Percentiles rank a stretch among this genome's conserved stretches.
Conservation (phyloP, 2,113 vertebrate genomes). For the Puffinus mauretanicus region DNA sequence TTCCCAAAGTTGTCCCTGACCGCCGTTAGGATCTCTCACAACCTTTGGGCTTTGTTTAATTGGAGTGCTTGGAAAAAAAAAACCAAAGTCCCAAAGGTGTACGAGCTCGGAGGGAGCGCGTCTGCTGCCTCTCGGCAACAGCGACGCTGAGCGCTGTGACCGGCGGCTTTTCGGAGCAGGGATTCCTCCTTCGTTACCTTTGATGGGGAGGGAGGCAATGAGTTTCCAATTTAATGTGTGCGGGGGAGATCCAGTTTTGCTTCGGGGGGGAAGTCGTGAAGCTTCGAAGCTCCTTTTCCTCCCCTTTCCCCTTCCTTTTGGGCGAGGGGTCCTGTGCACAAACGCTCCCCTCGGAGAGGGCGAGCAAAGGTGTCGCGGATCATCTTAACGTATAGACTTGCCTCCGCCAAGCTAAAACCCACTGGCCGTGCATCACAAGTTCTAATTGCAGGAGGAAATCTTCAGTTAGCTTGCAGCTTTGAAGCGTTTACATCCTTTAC, state of each 20-base stretch:
- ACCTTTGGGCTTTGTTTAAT: not conserved
- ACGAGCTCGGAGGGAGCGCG: accelerated
- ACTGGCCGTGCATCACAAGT: accelerated
- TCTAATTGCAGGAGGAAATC: not conserved
- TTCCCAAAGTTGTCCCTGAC: not conserved
- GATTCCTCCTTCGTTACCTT: not conserved
- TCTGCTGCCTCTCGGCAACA: accelerated
- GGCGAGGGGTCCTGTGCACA: not conserved
- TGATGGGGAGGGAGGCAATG: not conserved
- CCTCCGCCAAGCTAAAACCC: not conserved
- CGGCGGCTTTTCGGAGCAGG: not conserved
- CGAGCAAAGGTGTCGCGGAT: not conserved
- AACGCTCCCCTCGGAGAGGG: not conserved
- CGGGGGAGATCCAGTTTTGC: not conserved
- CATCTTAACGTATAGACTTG: accelerated
- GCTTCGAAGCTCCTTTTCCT: not conserved
- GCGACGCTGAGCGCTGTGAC: accelerated
- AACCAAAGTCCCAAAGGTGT: not conserved
- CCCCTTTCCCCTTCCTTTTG: not conserved
- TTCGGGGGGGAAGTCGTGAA: accelerated
- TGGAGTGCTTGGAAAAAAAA: too few species aligned
- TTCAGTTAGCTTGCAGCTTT: not conserved
- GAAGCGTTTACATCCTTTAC: not conserved
- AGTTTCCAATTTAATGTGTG: accelerated
- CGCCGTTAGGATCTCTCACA: accelerated